Evolutionary conservation across 2,888 invertebrate species (phyloP).

Genomic region (Thecophora atra): DNA sequence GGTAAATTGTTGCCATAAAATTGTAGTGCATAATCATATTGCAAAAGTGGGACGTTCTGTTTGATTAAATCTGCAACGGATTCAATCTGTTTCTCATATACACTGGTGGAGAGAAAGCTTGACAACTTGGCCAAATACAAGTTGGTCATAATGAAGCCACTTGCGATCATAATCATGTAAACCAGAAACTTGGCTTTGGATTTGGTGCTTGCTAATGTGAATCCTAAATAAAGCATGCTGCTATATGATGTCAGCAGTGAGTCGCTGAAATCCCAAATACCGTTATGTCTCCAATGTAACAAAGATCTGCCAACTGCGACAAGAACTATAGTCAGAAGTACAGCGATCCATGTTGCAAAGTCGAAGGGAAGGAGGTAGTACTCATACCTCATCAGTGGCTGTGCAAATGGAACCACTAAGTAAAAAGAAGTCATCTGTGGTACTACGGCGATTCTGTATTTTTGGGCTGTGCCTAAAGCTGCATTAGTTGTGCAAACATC

Average conservation of each 20-base stretch:
- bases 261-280: slow-evolving; percentile 24
- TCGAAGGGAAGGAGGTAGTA: slow-evolving; percentile 47
- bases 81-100: slow-evolving; percentile 29
- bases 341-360: slow-evolving; percentile 34
- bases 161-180: slow-evolving; percentile 4
- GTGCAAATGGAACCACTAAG: slow-evolving; percentile 41
- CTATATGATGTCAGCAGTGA: slow-evolving; percentile 13
- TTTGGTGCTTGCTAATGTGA: background rate
- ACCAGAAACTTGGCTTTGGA: background rate
- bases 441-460: background rate
- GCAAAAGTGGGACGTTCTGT: slow-evolving; percentile 21
- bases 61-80: slow-evolving; percentile 25
- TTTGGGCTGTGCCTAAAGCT: background rate
- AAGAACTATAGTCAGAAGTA: background rate
- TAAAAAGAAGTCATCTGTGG: slow-evolving; percentile 15
- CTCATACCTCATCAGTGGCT: slow-evolving; percentile 43
- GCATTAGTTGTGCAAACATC: slow-evolving; percentile 27
- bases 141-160: slow-evolving; percentile 33
- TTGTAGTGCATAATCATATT: slow-evolving; percentile 43
- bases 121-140: slow-evolving; percentile 29
- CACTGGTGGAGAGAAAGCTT: slow-evolving; percentile 31
- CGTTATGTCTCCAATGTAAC: background rate
- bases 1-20: slow-evolving; percentile 33
- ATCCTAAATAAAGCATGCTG: slow-evolving; percentile 29
- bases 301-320: slow-evolving; percentile 26